Evolutionary conservation across 2,113 vertebrate genomes (phyloP).

Genomic region (Eidolon helvum): DNA sequence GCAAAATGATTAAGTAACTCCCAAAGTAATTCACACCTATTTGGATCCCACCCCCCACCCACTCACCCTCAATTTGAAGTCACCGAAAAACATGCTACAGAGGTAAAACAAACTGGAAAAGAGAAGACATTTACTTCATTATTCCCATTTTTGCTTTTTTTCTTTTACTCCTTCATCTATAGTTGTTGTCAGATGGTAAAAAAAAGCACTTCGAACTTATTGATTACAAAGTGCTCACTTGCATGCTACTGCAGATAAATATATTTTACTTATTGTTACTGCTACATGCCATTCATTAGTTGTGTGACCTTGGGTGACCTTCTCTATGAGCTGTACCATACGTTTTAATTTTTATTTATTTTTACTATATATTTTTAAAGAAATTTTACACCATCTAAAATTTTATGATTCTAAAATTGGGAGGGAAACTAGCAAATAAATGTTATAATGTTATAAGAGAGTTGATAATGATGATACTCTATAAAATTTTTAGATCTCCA

Average conservation of each 20-base stretch:
- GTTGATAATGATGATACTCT: not conserved
- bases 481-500: not conserved
- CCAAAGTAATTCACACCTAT: not conserved
- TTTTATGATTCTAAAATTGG: not conserved
- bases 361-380: not conserved
- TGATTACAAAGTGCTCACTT: not conserved
- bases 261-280: not conserved
- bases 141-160: not conserved
- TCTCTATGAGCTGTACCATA: not conserved
- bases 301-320: not conserved
- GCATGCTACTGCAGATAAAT: not conserved
- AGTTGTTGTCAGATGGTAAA: not conserved
- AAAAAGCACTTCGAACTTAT: not conserved
- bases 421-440: not conserved
- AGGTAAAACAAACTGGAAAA: constrained; percentile 6
- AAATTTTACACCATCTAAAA: constrained; percentile 23
- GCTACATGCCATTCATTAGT: not conserved
- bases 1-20: not conserved
- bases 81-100: constrained; percentile 4
- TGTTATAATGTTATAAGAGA: not conserved
- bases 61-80: not conserved
- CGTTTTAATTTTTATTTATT: no score
- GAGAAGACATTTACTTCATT: not conserved
- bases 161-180: not conserved
- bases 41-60: not conserved